Base-by-base conservation (phyloP, 2,113 vertebrate genomes). In the Leptosomus discolor region DNA sequence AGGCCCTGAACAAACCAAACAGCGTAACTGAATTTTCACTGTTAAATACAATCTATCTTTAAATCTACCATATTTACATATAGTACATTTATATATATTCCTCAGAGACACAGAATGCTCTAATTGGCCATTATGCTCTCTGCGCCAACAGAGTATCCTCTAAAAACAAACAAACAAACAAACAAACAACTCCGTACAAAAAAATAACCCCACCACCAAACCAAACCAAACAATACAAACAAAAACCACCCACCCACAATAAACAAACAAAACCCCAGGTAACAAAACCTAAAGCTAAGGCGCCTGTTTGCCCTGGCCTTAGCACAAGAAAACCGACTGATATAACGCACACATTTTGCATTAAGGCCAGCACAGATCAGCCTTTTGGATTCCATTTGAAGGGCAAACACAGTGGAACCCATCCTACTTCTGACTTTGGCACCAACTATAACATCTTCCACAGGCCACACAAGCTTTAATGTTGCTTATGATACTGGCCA, bases 1-100 rank as follows among this genome's bases (percentile, higher is more conserved):
- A 71, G 98, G 97, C 50, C 99, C 99, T 99, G 92, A 37, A 85
- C 67, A 80, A 92, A 73, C 7, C 87, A 94, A 87, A 48, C 4
- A 56, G 48, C 5, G 50, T 7, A 53, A 63, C 3, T 68, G 32
- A 61, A 69, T 79, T 76, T 57, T 50, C 50, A 50, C 36, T 61
- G 10, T 21, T 56, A n/a, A 69, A 57, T 15, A 4, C 30, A 81
- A 60, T 39, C 65, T 82, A 82, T 32, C 22, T 45, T 68, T 34
- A 70, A 54, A 67, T 51, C 43, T 20, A 60, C 41, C 36, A 0
- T 14, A 71, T 26, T 77, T 60, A 75, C 17, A 30, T 15, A 30
- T 6, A 46, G 6, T 7, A 20, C 11, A 39, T 36, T n/a, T 36
- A 12, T 26, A 22, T 23, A 20, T 37, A 24, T 26, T 60, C 18